phyloP scores from a whole-genome alignment of 2,888 invertebrate genomes.

The Habrosyne pyritoides region DNA sequence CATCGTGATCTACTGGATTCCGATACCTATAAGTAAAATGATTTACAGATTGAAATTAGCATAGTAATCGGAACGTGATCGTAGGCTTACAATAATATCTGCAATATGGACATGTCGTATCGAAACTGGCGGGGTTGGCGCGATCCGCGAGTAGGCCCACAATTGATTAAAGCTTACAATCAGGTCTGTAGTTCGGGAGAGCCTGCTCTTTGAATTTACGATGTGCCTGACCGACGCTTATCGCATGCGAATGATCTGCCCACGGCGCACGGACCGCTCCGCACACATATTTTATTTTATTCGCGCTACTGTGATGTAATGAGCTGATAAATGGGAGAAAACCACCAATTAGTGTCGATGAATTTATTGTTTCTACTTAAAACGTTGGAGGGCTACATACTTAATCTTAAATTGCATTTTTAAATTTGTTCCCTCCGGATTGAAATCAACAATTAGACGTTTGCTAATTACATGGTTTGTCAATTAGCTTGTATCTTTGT shows the following conservation, averaged over 20 bases:
- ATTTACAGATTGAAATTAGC: neutral
- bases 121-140: slow-evolving; percentile 21
- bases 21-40: neutral
- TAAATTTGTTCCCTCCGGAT: slow-evolving; percentile 62
- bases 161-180: slow-evolving; percentile 79
- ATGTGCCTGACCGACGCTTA: slow-evolving; percentile 82
- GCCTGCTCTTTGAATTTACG: slow-evolving; percentile 82
- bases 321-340: slow-evolving; percentile 84
- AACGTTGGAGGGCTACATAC: slow-evolving; percentile 80
- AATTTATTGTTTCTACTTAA: slow-evolving; percentile 84
- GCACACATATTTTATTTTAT: slow-evolving; percentile 83
- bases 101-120: slow-evolving; percentile 25
- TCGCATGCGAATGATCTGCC: slow-evolving; percentile 83
- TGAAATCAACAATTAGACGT: slow-evolving; percentile 56
- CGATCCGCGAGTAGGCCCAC: slow-evolving; percentile 60
- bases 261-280: slow-evolving; percentile 79
- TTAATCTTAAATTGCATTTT: slow-evolving; percentile 79
- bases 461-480: slow-evolving; percentile 32
- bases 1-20: neutral
- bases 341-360: slow-evolving; percentile 84
- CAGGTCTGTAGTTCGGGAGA: slow-evolving; percentile 80
- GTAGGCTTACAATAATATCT: slow-evolving; percentile 15
- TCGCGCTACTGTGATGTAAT: slow-evolving; percentile 84
- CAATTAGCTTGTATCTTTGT: slow-evolving; percentile 27
- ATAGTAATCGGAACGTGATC: slow-evolving; percentile 15